Conservation (phyloP, 2,888 invertebrate genomes). For the Ochropleura leucogaster region DNA sequence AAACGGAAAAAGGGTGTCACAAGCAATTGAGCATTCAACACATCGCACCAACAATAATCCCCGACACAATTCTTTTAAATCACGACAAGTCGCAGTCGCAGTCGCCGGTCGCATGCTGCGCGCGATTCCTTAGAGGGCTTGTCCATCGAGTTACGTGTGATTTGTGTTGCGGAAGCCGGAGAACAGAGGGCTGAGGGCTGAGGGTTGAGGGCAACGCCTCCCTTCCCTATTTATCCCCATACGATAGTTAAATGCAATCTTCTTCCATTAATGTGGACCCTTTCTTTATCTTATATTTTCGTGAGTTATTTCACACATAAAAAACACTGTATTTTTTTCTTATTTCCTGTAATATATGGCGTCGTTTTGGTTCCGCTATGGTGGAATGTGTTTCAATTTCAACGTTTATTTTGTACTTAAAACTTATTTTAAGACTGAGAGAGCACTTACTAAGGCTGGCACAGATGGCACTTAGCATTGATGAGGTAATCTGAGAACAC, state of each 20-base stretch:
- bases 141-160: slow-evolving; percentile 61
- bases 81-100: slow-evolving; percentile 33
- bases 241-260: slow-evolving; percentile 64
- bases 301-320: slow-evolving; percentile 54
- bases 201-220: slow-evolving; percentile 50
- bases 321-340: slow-evolving; percentile 35
- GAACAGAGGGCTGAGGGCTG: slow-evolving; percentile 32
- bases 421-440: slow-evolving; percentile 15
- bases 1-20: slow-evolving; percentile 25
- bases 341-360: slow-evolving; percentile 25
- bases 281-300: slow-evolving; percentile 58
- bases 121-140: slow-evolving; percentile 48
- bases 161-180: slow-evolving; percentile 61
- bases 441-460: slow-evolving; percentile 5
- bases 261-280: slow-evolving; percentile 53
- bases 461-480: slow-evolving; percentile 9
- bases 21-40: slow-evolving; percentile 31
- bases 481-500: neutral
- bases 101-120: slow-evolving; percentile 38
- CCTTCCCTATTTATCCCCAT: slow-evolving; percentile 58
- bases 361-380: neutral
- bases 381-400: slow-evolving; percentile 17
- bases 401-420: slow-evolving; percentile 20
- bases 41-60: slow-evolving; percentile 26
- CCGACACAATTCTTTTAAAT: slow-evolving; percentile 26